Percentiles rank a stretch among this genome's conserved stretches.
Conservation (phyloP, 2,797 vertebrate genomes). For the Tangara arthus region DNA sequence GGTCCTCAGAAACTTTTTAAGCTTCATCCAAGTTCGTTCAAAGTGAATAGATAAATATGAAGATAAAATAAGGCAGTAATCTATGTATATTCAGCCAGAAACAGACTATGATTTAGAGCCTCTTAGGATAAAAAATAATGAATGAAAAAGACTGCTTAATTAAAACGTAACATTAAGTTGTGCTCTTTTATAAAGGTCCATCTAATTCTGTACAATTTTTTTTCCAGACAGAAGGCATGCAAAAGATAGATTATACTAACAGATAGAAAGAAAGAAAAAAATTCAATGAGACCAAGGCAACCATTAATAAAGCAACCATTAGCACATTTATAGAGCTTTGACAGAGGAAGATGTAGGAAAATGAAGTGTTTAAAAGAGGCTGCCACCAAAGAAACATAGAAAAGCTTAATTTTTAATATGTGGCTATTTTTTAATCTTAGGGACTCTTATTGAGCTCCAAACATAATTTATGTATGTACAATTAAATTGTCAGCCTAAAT, state of each 20-base stretch:
- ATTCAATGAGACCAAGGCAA: background rate
- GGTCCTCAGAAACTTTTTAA: constrained; percentile 16
- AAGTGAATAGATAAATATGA: constrained; percentile 17
- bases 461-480: background rate
- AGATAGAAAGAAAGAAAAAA: background rate
- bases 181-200: background rate
- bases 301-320: background rate
- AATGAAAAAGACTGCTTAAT: constrained; percentile 43
- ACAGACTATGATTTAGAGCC: constrained; percentile 29
- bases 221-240: background rate
- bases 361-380: background rate
- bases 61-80: constrained; percentile 24
- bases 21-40: background rate
- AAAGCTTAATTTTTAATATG: background rate
- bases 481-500: background rate
- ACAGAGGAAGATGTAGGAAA: background rate
- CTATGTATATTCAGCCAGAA: constrained; percentile 1
- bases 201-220: constrained; percentile 22
- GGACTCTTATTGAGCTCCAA: background rate
- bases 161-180: constrained; percentile 42
- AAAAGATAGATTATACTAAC: background rate
- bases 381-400: background rate
- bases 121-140: constrained; percentile 8
- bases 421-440: background rate
- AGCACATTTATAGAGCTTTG: background rate